phyloP scores from a whole-genome alignment of 2,888 invertebrate species.

The Cristatella mucedo region DNA sequence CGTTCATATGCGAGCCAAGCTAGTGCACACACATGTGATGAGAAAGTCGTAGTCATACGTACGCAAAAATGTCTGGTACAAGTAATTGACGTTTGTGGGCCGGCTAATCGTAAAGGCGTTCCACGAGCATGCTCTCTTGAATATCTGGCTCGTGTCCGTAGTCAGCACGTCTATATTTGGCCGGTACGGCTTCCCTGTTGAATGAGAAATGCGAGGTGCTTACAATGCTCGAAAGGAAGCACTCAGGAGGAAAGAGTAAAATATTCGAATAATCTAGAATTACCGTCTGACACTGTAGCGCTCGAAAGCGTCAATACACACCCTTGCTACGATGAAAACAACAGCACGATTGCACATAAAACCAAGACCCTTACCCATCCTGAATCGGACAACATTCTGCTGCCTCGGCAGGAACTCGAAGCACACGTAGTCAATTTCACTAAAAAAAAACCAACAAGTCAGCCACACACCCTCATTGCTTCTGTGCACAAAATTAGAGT shows the following conservation, averaged over 20 bases:
- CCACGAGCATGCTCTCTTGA: conserved; percentile 37
- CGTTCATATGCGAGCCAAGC: no score
- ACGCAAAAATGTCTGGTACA: conserved; percentile 8
- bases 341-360: no score
- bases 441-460: conserved; percentile 30
- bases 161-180: conserved; percentile 18
- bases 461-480: no score
- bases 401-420: conserved; percentile 89
- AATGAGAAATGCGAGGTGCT: conserved; percentile 1
- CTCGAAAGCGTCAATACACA: no score
- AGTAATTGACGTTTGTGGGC: conserved; percentile 4
- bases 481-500: no score
- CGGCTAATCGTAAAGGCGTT: conserved; percentile 36
- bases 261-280: no score
- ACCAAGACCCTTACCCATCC: conserved; percentile 36
- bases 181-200: conserved; percentile 29
- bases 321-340: no score
- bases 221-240: no score
- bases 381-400: conserved; percentile 79
- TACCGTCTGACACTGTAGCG: no score
- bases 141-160: conserved; percentile 27
- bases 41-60: background rate
- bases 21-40: no score
- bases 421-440: conserved; percentile 92
- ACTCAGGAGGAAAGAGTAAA: no score